Evolutionary conservation across 1,140 invertebrate species (phyloP), one percentile per base, ranked within the genome.

Genomic region (Bombus pyrosoma): DNA sequence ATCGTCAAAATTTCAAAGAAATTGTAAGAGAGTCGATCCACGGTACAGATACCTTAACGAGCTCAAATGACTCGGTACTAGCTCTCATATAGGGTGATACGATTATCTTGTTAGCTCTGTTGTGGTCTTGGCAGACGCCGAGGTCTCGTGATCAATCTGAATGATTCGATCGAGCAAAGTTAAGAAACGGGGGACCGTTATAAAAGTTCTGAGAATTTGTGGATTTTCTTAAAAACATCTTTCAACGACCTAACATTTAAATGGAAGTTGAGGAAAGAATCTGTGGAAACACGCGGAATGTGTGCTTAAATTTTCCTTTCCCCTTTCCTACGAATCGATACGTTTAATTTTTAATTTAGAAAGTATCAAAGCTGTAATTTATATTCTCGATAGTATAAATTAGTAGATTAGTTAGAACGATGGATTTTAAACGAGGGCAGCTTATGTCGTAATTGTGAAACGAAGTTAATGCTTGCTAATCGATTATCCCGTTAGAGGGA

Each of bases 91-190:
- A 53, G 78, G 41, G 5, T 28, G 78, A 43, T 39, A 18, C 43
- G 69, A 80, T 69, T 69, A 80, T 69, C 43, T 69, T 39, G 78
- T 69, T 80, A 80, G 32, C 8, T 37, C 34, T 47, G 64, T 53
- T n/a, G 64, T 25, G 43, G 15, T 71, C 32, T 69, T 22, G 32
- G 8, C 15, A 47, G 62, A 68, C 34, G 18, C 34, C 9, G 34
- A 34, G 22, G 10, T 32, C 41, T 68, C 66, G 10, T 0, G 10
- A 6, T 0, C n/a, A 53, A 69, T 53, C 41, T 12, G 41, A 2
- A 22, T 2, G 47, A 0, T 3, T 34, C 6, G 28, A 8, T 22
- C n/a, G 62, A 66, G 6, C 5, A 62, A 8, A 32, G 28, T 62
- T 0, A 47, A 5, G 22, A 39, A 12, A 18, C 18, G 64, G 15